phyloP scores from a whole-genome alignment of 1,140 invertebrate genomes.

The Brachystomella parvula region DNA sequence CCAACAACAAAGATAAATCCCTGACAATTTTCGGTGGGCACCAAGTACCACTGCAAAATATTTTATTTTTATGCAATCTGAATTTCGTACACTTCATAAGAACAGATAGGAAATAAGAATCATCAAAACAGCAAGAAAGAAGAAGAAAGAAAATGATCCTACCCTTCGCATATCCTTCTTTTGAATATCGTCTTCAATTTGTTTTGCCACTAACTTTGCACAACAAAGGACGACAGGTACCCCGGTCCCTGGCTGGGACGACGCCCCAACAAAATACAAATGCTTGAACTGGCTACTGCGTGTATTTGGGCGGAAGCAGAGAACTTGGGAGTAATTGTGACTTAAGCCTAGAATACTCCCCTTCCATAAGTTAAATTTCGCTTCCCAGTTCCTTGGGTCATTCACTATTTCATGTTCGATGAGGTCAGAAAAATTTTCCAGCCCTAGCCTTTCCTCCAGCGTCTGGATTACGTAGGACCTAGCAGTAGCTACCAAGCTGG shows the following conservation, averaged over 20 bases:
- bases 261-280: conserved; percentile 2
- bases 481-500: not conserved
- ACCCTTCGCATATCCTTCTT: not conserved
- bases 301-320: not conserved
- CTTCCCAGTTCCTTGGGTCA: not conserved
- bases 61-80: not conserved
- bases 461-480: not conserved
- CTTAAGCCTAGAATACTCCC: not conserved
- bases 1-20: not conserved
- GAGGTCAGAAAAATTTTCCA: not conserved
- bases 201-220: not conserved
- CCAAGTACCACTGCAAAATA: not conserved
- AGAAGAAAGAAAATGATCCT: not conserved
- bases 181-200: not conserved
- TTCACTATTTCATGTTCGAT: not conserved
- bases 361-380: not conserved
- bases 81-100: not conserved
- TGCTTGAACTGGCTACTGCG: not conserved
- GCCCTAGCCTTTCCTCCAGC: not conserved
- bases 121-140: not conserved
- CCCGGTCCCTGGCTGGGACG: not conserved
- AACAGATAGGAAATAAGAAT: not conserved
- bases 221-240: not conserved
- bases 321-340: not conserved
- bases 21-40: not conserved